Conservation (phyloP, 2,797 vertebrate species). For the Micrastur ruficollis region DNA sequence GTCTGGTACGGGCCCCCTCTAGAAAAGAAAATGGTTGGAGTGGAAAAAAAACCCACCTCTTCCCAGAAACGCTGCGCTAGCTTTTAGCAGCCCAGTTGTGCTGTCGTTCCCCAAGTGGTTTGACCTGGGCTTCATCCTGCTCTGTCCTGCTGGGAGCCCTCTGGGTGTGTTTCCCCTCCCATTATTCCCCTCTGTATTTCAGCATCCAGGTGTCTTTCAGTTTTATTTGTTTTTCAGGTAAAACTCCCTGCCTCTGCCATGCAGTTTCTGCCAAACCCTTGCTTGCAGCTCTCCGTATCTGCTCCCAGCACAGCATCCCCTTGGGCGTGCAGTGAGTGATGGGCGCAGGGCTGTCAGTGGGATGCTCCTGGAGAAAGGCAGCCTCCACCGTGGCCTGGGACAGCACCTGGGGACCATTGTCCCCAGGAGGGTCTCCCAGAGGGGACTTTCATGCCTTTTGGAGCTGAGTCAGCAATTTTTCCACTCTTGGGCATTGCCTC, state of each 20-base stretch:
- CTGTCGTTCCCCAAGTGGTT: neutral
- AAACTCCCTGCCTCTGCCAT: neutral
- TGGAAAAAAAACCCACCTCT: neutral
- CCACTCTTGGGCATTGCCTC: fast-evolving
- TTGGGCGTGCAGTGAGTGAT: fast-evolving
- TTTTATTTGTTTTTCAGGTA: neutral
- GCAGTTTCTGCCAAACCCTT: neutral
- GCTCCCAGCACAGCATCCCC: fast-evolving
- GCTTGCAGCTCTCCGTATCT: fast-evolving
- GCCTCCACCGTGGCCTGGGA: neutral
- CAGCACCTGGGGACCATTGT: neutral
- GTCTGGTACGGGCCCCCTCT: neutral
- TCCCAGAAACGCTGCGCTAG: neutral
- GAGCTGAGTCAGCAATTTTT: neutral
- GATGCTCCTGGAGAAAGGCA: neutral
- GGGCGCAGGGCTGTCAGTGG: neutral
- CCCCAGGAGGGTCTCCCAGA: neutral
- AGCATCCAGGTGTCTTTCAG: neutral
- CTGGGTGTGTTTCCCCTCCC: neutral
- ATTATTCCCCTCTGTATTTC: neutral
- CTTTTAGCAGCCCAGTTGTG: neutral
- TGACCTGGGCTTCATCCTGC: neutral
- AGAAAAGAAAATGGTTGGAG: neutral
- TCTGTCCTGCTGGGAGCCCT: neutral
- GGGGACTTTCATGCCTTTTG: neutral